A percentile compares a stretch with the other conserved stretches of the same genome.
phyloP scores from a whole-genome alignment of 35 echinoderm and acorn worm species.

The Acanthaster planci region DNA sequence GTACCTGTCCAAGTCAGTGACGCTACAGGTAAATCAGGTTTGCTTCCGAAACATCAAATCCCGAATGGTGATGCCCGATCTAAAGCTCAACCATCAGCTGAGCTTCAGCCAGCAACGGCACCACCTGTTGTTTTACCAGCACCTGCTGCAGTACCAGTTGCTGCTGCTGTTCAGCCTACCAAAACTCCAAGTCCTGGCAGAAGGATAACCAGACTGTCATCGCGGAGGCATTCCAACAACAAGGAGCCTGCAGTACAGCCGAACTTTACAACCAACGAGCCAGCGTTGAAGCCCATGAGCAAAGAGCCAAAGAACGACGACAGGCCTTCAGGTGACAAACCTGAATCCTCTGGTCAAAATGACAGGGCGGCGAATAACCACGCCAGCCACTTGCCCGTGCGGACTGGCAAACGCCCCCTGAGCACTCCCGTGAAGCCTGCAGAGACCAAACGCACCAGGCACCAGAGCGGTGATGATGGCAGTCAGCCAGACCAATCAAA shows the following conservation, averaged over 20 bases:
- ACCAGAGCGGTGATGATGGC: not conserved
- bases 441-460: not conserved
- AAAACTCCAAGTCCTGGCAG: constrained; percentile 35
- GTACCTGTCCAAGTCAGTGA: not conserved
- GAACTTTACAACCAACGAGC: not conserved
- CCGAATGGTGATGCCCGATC: not conserved
- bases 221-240: constrained; percentile 14
- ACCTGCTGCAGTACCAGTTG: not conserved
- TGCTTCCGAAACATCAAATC: not conserved
- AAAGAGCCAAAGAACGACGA: not conserved
- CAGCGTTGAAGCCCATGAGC: not conserved
- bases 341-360: not conserved
- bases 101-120: not conserved
- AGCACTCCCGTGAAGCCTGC: constrained; percentile 15
- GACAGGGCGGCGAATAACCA: not conserved
- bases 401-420: not conserved
- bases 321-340: not conserved
- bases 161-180: not conserved
- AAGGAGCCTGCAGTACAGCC: not conserved
- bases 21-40: not conserved
- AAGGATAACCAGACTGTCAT: constrained; percentile 29
- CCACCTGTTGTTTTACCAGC: not conserved
- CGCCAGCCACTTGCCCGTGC: not conserved
- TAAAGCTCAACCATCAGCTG: not conserved
- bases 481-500: not conserved